These are phyloP conservation scores for Xiphorhynchus erythropygius DNA, from an alignment of 2,797 vertebrate species.

Conservation along the genomic window DNA sequence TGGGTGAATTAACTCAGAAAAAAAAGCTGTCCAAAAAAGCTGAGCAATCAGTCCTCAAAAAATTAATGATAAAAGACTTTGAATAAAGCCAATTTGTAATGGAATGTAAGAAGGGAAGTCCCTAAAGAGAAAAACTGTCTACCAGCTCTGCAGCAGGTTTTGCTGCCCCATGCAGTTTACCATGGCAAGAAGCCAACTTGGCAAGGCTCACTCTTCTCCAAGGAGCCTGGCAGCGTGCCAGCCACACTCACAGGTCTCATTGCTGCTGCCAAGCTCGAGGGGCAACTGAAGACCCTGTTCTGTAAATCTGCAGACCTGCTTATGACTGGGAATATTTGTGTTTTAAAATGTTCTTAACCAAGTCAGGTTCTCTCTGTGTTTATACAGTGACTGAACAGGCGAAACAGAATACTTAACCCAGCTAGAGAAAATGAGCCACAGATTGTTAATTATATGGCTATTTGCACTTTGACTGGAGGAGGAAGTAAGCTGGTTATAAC, in stretches of 20 bases:
- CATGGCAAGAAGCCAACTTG: slow-evolving; percentile 51
- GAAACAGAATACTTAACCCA: slow-evolving; percentile 22
- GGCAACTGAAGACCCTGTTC: slow-evolving; percentile 6
- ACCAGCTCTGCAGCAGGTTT: slow-evolving; percentile 61
- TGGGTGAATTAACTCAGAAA: slow-evolving; percentile 9
- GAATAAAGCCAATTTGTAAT: slow-evolving; percentile 63
- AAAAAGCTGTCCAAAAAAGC: slow-evolving; percentile 46
- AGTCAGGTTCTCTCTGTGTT: slow-evolving; percentile 18
- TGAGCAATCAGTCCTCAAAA: slow-evolving; percentile 62
- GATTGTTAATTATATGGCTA: slow-evolving; percentile 63
- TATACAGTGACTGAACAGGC: neutral
- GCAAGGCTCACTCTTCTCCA: neutral
- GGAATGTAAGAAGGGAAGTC: slow-evolving; percentile 63
- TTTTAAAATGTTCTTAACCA: slow-evolving; percentile 16
- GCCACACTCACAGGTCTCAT: neutral
- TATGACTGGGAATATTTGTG: neutral
- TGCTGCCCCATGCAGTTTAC: slow-evolving; percentile 62
- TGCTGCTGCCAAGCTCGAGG: neutral
- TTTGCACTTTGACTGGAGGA: slow-evolving; percentile 65
- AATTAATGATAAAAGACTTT: slow-evolving; percentile 60
- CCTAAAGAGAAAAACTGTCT: slow-evolving; percentile 53
- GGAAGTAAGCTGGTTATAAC: slow-evolving; percentile 48
- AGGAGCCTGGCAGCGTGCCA: slow-evolving; percentile 23
- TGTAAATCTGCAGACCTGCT: neutral
- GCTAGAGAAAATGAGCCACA: slow-evolving; percentile 36